Conservation (phyloP, 2,888 invertebrate genomes). For the Palloptera scutellata region DNA sequence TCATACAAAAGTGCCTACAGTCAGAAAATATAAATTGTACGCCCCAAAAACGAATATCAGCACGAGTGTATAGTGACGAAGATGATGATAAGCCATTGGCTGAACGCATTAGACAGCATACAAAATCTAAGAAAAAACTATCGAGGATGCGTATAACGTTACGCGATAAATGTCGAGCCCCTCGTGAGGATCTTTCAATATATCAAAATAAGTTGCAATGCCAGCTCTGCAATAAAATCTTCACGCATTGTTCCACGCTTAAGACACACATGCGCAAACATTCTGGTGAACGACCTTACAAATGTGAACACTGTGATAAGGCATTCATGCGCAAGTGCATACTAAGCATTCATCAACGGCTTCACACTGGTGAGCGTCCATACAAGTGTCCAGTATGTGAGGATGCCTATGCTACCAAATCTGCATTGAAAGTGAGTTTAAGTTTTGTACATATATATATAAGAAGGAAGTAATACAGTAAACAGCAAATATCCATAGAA, state of each 20-base stretch:
- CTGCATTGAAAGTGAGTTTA: not conserved
- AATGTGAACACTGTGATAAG: slow-evolving; percentile 41
- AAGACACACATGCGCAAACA: slow-evolving; percentile 41
- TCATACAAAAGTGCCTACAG: slow-evolving; percentile 34
- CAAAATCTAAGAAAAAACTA: not conserved
- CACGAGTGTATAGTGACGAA: too few relatives aligned
- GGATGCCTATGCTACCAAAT: not conserved
- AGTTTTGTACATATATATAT: too few relatives aligned
- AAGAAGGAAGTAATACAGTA: too few relatives aligned
- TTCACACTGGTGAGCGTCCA: slow-evolving; percentile 39
- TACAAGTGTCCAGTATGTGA: slow-evolving; percentile 40
- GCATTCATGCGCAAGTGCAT: slow-evolving; percentile 38
- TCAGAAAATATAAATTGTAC: not conserved
- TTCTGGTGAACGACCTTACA: slow-evolving; percentile 39
- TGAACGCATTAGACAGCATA: slow-evolving; percentile 17
- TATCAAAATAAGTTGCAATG: slow-evolving; percentile 37
- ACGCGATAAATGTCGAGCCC: slow-evolving; percentile 16
- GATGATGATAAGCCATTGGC: slow-evolving; percentile 10
- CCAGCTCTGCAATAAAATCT: slow-evolving; percentile 36
- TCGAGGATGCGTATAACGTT: too few relatives aligned
- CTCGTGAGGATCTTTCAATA: slow-evolving; percentile 34
- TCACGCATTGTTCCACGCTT: slow-evolving; percentile 37
- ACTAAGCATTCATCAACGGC: slow-evolving; percentile 38
- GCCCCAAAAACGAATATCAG: not conserved
- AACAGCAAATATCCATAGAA: too few relatives aligned